Evolutionary conservation across 1,140 invertebrate genomes (phyloP).

Genomic region (Episyrphus balteatus): DNA sequence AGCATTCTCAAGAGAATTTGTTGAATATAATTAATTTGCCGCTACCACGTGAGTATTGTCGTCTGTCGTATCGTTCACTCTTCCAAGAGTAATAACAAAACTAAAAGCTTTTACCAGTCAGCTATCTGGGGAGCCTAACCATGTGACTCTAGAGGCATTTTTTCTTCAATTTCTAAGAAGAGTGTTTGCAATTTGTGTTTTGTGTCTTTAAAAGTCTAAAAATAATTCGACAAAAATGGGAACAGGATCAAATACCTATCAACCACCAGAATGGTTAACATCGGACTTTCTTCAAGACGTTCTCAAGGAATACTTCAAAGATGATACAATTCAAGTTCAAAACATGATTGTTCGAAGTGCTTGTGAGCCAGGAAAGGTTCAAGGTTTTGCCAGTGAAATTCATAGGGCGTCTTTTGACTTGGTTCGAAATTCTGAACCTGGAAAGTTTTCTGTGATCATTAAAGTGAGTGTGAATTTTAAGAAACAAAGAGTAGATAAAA

Average conservation of each 20-base stretch:
- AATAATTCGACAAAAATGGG: constrained; percentile 16
- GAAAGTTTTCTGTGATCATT: constrained; percentile 30
- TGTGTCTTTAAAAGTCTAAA: too few relatives aligned
- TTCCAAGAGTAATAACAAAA: too few relatives aligned
- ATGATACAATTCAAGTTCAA: constrained; percentile 19
- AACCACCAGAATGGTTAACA: constrained; percentile 30
- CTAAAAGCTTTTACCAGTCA: too few relatives aligned
- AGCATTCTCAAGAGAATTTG: too few relatives aligned
- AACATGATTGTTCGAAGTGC: constrained; percentile 27
- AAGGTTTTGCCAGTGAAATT: constrained; percentile 32
- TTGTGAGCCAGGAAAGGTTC: constrained; percentile 13
- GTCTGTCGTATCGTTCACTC: too few relatives aligned
- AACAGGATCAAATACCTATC: constrained; percentile 29
- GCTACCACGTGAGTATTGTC: too few relatives aligned
- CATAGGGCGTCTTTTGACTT: constrained; percentile 29
- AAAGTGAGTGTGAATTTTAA: constrained; percentile 15
- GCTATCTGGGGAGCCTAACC: too few relatives aligned
- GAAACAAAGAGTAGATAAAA: too few relatives aligned
- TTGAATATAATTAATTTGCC: too few relatives aligned
- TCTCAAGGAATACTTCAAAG: constrained; percentile 32
- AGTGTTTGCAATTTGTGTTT: too few relatives aligned
- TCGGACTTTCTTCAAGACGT: constrained; percentile 31
- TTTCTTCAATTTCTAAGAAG: too few relatives aligned
- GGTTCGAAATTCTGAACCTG: constrained; percentile 17
- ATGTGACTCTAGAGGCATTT: too few relatives aligned